A percentile compares a stretch with the other conserved stretches of the same genome.
Conservation (phyloP, 2,888 invertebrate genomes). For the Xiphydria camelus region DNA sequence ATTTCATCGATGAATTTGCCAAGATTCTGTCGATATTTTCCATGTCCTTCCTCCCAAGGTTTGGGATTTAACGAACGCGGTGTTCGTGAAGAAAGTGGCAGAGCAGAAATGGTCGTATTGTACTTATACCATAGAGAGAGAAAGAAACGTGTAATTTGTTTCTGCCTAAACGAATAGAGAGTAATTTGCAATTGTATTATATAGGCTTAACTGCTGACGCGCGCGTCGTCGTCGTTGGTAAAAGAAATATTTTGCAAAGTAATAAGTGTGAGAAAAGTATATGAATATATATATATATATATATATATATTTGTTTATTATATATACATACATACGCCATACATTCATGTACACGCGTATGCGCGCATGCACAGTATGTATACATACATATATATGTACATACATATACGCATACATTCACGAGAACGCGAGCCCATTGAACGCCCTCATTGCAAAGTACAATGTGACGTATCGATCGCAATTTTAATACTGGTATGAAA, state of each 20-base stretch:
- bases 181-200: conserved; percentile 47
- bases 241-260: conserved; percentile 47
- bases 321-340: not conserved
- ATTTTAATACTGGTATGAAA: conserved; percentile 4
- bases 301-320: not conserved
- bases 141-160: conserved; percentile 27
- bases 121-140: conserved; percentile 39
- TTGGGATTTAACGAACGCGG: no score
- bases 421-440: no score
- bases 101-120: conserved; percentile 39
- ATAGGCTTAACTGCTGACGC: conserved; percentile 40
- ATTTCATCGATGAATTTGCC: no score
- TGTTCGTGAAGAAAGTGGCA: conserved; percentile 7
- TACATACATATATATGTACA: conserved; percentile 20
- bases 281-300: conserved; percentile 24
- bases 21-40: no score
- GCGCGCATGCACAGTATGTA: conserved; percentile 1
- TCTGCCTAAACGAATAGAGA: conserved; percentile 41
- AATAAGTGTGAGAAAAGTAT: conserved; percentile 37
- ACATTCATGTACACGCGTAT: not conserved
- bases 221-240: conserved; percentile 31
- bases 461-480: not conserved
- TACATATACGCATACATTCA: conserved; percentile 23
- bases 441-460: no score
- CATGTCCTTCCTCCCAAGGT: no score